Evolutionary conservation across 2,888 invertebrate genomes (phyloP).

Genomic region (Pogonocherus hispidulus): DNA sequence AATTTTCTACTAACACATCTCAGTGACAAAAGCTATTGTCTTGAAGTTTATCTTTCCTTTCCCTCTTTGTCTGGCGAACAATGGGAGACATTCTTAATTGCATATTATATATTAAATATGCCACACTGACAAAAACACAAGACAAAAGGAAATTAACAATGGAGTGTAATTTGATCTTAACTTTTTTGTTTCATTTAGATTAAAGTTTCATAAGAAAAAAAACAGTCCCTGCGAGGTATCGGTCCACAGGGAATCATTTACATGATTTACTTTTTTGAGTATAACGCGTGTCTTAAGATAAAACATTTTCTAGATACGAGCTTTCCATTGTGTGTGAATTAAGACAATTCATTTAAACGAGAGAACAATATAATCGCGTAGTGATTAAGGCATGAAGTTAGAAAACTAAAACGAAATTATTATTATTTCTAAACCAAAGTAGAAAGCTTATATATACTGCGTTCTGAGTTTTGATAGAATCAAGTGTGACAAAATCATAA

Average conservation of each 20-base stretch:
- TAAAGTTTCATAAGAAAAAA: constrained; percentile 36
- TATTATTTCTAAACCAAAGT: too few relatives aligned
- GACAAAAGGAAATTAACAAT: constrained; percentile 54
- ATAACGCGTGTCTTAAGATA: background rate
- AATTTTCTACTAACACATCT: constrained; percentile 58
- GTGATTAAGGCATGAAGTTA: too few relatives aligned
- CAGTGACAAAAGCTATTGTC: constrained; percentile 62
- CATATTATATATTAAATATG: constrained; percentile 65
- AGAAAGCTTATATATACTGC: too few relatives aligned
- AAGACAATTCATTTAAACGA: too few relatives aligned
- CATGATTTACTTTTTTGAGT: background rate
- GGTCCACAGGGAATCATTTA: constrained; percentile 10
- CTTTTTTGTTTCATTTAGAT: constrained; percentile 40
- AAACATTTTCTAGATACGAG: background rate
- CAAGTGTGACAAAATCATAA: too few relatives aligned
- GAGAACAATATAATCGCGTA: too few relatives aligned
- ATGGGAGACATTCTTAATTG: constrained; percentile 63
- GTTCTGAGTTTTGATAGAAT: too few relatives aligned
- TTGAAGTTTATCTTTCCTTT: constrained; percentile 62
- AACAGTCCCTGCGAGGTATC: constrained; percentile 20
- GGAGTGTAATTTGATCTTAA: constrained; percentile 46
- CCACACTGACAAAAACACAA: constrained; percentile 58
- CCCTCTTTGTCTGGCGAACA: constrained; percentile 58
- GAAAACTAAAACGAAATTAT: too few relatives aligned
- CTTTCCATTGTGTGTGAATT: too few relatives aligned